A percentile compares a stretch with the other conserved stretches of the same genome.
Conservation (phyloP, 1,140 invertebrate genomes). For the Halyomorpha halys region DNA sequence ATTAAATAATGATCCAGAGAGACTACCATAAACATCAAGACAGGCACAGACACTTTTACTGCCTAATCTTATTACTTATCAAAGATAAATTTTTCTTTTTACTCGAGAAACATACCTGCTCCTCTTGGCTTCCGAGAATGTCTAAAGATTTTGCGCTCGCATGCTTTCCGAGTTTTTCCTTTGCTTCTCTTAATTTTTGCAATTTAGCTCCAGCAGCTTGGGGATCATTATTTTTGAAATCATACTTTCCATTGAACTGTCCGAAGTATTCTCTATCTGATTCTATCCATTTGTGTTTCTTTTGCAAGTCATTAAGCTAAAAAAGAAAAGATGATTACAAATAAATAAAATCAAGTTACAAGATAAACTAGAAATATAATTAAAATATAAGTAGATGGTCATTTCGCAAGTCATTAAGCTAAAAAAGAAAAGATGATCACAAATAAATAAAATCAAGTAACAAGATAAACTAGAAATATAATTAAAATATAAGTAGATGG, state of each 20-base stretch:
- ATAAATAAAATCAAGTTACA: conserved; percentile 7
- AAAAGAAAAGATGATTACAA: conserved; percentile 18
- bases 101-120: conserved; percentile 46
- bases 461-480: too few relatives aligned
- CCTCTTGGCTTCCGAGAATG: conserved; percentile 75
- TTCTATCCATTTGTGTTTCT: conserved; percentile 64
- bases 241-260: conserved; percentile 42
- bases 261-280: conserved; percentile 72
- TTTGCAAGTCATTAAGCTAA: conserved; percentile 42
- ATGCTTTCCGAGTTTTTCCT: conserved; percentile 61
- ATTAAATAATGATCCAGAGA: too few relatives aligned
- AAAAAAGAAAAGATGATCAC: too few relatives aligned
- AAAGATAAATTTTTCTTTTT: too few relatives aligned
- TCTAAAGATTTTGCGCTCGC: conserved; percentile 80
- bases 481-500: too few relatives aligned
- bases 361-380: neutral
- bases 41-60: too few relatives aligned
- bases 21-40: too few relatives aligned
- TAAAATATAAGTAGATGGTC: too few relatives aligned
- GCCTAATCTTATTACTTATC: too few relatives aligned
- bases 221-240: conserved; percentile 46
- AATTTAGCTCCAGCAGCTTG: conserved; percentile 46
- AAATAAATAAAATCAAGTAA: too few relatives aligned
- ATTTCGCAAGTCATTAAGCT: too few relatives aligned
- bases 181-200: conserved; percentile 53